These are phyloP conservation scores for Rhinichthys osculus DNA, from an alignment of 2,797 vertebrate species.

Conservation along the genomic window DNA sequence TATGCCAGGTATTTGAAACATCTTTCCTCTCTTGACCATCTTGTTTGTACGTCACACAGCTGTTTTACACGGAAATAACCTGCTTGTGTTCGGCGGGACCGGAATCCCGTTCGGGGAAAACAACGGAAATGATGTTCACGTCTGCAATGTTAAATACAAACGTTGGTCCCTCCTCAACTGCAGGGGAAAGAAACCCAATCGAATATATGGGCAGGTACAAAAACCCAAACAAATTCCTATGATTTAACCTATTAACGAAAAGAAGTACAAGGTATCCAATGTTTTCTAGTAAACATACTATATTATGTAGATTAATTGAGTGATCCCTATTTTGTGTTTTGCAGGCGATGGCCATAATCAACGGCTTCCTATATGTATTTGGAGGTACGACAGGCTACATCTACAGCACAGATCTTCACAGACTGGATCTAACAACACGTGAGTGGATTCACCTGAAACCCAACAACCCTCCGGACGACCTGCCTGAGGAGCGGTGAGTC, in stretches of 20 bases:
- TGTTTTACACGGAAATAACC: slow-evolving; percentile 95
- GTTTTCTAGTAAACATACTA: neutral
- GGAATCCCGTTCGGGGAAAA: slow-evolving; percentile 98
- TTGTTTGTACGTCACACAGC: slow-evolving; percentile 74
- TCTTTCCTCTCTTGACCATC: neutral
- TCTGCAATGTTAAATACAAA: slow-evolving; percentile 97
- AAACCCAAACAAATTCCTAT: neutral
- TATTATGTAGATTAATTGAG: neutral
- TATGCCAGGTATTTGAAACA: neutral
- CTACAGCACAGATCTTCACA: slow-evolving; percentile 97
- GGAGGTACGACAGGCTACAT: slow-evolving; percentile 97
- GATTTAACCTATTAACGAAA: neutral
- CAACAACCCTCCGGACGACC: slow-evolving; percentile 92
- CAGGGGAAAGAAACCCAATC: slow-evolving; percentile 94
- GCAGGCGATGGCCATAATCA: slow-evolving; percentile 90
- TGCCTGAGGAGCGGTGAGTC: slow-evolving; percentile 92
- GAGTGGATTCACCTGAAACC: slow-evolving; percentile 98
- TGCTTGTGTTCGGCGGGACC: slow-evolving; percentile 96
- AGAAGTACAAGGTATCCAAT: neutral
- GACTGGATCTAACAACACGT: slow-evolving; percentile 92
- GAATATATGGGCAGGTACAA: slow-evolving; percentile 95
- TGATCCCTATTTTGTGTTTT: neutral
- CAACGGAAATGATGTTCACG: slow-evolving; percentile 95
- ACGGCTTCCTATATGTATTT: slow-evolving; percentile 95
- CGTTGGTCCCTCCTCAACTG: slow-evolving; percentile 96